These are phyloP conservation scores for Lytechinus pictus DNA, from an alignment of 35 echinoderm and acorn worm species.

Conservation along the genomic window DNA sequence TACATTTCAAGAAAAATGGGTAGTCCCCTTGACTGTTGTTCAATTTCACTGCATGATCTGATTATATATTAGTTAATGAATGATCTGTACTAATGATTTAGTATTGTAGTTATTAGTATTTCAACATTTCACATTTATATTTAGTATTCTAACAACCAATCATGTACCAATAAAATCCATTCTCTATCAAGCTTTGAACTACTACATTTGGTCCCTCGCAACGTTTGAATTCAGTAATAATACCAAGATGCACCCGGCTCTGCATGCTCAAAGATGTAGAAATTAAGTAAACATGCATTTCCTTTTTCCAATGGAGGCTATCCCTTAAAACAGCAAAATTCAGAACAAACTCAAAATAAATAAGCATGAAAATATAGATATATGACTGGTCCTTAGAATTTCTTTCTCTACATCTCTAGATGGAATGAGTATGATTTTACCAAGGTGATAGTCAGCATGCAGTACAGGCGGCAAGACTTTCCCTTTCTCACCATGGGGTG, in stretches of 20 bases:
- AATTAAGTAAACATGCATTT: neutral
- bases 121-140: no score
- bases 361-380: neutral
- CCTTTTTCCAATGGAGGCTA: neutral
- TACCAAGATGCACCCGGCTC: neutral
- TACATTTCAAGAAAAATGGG: neutral
- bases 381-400: neutral
- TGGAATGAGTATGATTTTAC: neutral
- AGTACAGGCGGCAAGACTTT: neutral
- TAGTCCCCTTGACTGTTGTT: neutral
- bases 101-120: neutral
- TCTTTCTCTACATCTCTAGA: neutral
- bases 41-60: neutral
- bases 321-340: neutral
- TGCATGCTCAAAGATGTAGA: neutral
- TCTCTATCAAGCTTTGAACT: no score
- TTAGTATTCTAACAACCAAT: no score
- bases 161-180: no score
- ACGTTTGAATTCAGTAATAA: no score
- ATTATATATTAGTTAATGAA: neutral
- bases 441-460: neutral
- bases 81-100: neutral
- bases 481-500: conserved; percentile 81
- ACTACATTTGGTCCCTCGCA: no score
- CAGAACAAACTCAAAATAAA: no score